Evolutionary conservation across 1,140 invertebrate genomes (phyloP).

Genomic region (Drosophila serrata): DNA sequence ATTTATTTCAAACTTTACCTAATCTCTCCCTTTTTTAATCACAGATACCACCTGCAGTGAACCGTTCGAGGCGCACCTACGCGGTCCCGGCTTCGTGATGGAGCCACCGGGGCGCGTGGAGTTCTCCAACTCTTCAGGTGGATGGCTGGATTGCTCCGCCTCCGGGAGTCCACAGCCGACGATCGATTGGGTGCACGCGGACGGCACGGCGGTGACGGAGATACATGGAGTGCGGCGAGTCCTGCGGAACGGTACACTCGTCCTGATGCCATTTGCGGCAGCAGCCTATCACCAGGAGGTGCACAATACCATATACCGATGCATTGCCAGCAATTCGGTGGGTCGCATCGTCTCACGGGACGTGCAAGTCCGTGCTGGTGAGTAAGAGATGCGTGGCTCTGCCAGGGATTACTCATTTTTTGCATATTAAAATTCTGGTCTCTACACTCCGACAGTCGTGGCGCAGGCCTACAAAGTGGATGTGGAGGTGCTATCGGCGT

Average conservation of each 20-base stretch:
- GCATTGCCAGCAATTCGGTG: constrained; percentile 91
- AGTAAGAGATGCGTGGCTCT: constrained; percentile 71
- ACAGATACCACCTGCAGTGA: constrained; percentile 75
- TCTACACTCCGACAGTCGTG: constrained; percentile 87
- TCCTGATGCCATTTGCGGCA: constrained; percentile 91
- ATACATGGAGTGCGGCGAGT: constrained; percentile 89
- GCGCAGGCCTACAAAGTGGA: constrained; percentile 93
- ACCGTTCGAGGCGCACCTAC: constrained; percentile 86
- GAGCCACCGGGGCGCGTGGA: constrained; percentile 91
- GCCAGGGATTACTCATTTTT: constrained; percentile 14
- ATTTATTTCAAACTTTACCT: fast-evolving
- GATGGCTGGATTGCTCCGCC: constrained; percentile 92
- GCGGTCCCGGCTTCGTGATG: constrained; percentile 91
- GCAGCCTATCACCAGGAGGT: constrained; percentile 91
- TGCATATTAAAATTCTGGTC: constrained; percentile 37
- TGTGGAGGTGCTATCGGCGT: constrained; percentile 89
- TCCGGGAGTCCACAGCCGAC: constrained; percentile 91
- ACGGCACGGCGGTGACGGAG: constrained; percentile 89
- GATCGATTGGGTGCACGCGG: constrained; percentile 91
- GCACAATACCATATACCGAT: constrained; percentile 91
- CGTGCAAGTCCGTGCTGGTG: constrained; percentile 93
- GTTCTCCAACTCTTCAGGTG: constrained; percentile 91
- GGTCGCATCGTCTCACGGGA: constrained; percentile 92
- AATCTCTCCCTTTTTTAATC: constrained; percentile 2
- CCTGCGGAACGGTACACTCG: constrained; percentile 90